These are phyloP conservation scores for Zoroaster sp. DNA, from an alignment of 53 echinoderm and acorn worm genomes.

Conservation along the genomic window DNA sequence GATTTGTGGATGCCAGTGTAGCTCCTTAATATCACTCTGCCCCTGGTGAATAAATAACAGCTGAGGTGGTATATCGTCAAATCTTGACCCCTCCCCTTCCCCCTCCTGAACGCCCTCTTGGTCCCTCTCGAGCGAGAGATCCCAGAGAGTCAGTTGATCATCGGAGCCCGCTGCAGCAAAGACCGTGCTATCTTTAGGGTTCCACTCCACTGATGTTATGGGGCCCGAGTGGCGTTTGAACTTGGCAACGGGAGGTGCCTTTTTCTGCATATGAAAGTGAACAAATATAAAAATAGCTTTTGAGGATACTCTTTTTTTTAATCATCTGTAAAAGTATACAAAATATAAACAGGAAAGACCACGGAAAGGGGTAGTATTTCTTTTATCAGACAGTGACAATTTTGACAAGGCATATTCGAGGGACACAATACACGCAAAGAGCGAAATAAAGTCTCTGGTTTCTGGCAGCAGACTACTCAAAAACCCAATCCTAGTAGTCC, in stretches of 20 bases:
- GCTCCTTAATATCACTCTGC: conserved; percentile 94
- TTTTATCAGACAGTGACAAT: too few species aligned
- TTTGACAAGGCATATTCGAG: too few species aligned
- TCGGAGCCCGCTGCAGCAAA: conserved; percentile 87
- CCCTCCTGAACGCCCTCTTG: conserved; percentile 42
- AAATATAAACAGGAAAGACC: too few species aligned
- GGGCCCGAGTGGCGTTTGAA: conserved; percentile 99
- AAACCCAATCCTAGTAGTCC: too few species aligned
- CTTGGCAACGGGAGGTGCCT: conserved; percentile 84
- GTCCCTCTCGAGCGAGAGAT: conserved; percentile 85
- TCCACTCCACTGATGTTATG: conserved; percentile 93
- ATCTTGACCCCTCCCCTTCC: conserved; percentile 4
- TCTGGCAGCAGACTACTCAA: too few species aligned
- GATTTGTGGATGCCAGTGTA: conserved; percentile 97
- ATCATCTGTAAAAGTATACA: too few species aligned
- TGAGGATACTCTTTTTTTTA: background rate
- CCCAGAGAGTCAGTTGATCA: conserved; percentile 95
- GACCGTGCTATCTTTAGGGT: conserved; percentile 86
- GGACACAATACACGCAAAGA: too few species aligned
- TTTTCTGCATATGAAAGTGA: conserved; percentile 58
- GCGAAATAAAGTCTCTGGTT: too few species aligned
- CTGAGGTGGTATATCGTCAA: conserved; percentile 85
- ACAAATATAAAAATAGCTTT: too few species aligned
- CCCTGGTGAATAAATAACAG: conserved; percentile 97
- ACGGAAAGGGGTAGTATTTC: too few species aligned